Evolutionary conservation across 1,140 invertebrate genomes (phyloP).

Genomic region (Papilio dardanus): DNA sequence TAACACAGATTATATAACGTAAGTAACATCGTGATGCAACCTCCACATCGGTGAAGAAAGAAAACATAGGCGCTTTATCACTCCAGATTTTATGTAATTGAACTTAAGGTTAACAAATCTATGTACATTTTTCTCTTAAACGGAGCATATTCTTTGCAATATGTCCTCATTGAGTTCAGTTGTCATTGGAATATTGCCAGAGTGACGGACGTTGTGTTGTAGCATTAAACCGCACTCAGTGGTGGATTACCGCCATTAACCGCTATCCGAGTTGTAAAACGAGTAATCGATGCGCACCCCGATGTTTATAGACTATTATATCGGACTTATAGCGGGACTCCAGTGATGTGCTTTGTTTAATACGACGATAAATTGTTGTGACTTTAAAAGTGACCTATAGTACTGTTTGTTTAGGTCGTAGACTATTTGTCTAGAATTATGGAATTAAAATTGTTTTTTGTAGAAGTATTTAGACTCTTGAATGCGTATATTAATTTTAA

Average conservation of each 20-base stretch:
- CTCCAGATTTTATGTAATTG: not conserved
- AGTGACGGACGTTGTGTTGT: slow-evolving; percentile 43
- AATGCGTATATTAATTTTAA: too few relatives aligned
- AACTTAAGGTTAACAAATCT: not conserved
- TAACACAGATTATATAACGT: too few relatives aligned
- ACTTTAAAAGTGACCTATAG: too few relatives aligned
- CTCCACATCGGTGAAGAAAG: too few relatives aligned
- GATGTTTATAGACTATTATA: slow-evolving; percentile 66
- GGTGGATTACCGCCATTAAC: slow-evolving; percentile 76
- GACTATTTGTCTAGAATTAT: too few relatives aligned
- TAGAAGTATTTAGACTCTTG: too few relatives aligned
- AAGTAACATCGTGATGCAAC: too few relatives aligned
- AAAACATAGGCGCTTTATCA: not conserved
- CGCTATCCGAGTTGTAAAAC: slow-evolving; percentile 67
- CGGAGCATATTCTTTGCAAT: not conserved
- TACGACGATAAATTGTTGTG: not conserved
- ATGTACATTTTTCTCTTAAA: not conserved
- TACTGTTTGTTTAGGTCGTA: too few relatives aligned
- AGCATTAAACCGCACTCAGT: slow-evolving; percentile 67
- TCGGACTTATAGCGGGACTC: slow-evolving; percentile 47
- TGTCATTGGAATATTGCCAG: slow-evolving; percentile 40
- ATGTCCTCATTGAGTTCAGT: not conserved
- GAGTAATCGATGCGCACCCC: slow-evolving; percentile 66
- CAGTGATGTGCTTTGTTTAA: slow-evolving; percentile 40
- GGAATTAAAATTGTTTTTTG: too few relatives aligned